Conservation (phyloP, 2,113 vertebrate genomes). For the Tauraco erythrolophus region DNA sequence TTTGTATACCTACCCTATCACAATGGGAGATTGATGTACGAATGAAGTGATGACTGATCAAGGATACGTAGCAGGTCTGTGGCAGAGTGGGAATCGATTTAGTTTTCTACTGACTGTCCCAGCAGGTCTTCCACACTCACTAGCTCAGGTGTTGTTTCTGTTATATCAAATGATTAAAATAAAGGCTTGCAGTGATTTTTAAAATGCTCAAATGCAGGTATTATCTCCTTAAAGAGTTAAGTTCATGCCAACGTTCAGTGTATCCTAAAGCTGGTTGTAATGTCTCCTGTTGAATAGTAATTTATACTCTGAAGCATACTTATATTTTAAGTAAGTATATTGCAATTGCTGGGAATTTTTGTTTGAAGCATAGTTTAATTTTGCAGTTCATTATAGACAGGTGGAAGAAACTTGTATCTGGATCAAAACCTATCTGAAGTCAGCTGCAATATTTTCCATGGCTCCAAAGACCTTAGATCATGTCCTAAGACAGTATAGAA, state of each 20-base stretch:
- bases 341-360: not conserved
- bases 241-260: not conserved
- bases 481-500: not conserved
- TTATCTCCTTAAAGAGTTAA: not conserved
- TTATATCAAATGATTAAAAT: not conserved
- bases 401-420: not conserved
- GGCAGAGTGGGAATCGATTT: not conserved
- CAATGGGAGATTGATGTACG: not conserved
- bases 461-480: not conserved
- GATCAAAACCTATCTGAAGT: not conserved
- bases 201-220: not conserved
- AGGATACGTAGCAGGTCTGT: not conserved
- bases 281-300: not conserved
- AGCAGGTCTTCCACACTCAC: not conserved
- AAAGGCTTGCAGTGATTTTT: not conserved
- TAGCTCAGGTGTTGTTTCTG: not conserved
- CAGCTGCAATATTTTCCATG: not conserved
- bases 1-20: not conserved
- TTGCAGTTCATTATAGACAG: not conserved
- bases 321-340: not conserved
- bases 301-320: not conserved
- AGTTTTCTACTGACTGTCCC: not conserved
- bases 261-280: not conserved
- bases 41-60: not conserved
- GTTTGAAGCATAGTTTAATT: not conserved